phyloP scores from a whole-genome alignment of 2,888 invertebrate species.

The Epistrophe grossulariae region DNA sequence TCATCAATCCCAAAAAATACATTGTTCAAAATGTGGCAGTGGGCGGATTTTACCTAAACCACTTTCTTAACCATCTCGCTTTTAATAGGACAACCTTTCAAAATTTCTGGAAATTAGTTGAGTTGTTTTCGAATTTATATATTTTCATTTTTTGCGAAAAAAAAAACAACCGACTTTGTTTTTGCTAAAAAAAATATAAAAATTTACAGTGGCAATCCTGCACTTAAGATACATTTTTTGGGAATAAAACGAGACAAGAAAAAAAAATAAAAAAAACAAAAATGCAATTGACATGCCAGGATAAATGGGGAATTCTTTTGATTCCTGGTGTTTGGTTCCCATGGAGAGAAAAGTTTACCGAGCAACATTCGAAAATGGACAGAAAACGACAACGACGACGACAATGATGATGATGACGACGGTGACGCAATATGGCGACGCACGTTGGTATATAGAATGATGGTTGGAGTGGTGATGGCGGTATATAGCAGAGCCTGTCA shows the following conservation, averaged over 20 bases:
- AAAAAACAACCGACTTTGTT: no score
- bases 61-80: no score
- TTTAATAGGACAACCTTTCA: no score
- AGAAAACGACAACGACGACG: constrained; percentile 3
- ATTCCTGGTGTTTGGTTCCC: constrained; percentile 72
- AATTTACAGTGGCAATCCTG: neutral
- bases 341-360: constrained; percentile 43
- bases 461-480: constrained; percentile 2
- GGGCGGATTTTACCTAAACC: no score
- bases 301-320: constrained; percentile 71
- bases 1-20: no score
- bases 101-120: no score
- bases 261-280: constrained; percentile 55
- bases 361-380: constrained; percentile 35
- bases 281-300: constrained; percentile 74
- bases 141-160: no score
- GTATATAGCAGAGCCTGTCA: constrained; percentile 44
- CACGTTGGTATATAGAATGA: neutral
- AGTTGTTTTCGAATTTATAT: no score
- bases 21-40: no score
- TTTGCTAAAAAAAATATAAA: no score
- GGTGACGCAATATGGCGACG: constrained; percentile 25
- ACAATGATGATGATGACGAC: constrained; percentile 9
- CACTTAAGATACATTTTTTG: constrained; percentile 2
- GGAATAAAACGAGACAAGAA: constrained; percentile 45